Conservation (phyloP, 2,113 vertebrate genomes). For the Chiloscyllium plagiosum region DNA sequence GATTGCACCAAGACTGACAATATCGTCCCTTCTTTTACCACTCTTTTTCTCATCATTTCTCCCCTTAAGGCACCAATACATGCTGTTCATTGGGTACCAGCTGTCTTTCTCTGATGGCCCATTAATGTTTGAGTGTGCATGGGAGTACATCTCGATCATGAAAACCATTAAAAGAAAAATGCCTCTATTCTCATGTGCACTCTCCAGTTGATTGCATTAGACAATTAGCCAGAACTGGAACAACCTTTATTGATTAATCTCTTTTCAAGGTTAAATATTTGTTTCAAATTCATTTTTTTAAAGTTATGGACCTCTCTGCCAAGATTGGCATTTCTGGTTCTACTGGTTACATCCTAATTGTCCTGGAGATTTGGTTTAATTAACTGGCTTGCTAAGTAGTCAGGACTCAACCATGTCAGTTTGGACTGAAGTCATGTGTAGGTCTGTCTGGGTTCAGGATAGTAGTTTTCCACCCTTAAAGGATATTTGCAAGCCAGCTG, state of each 20-base stretch:
- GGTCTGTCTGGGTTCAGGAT: neutral
- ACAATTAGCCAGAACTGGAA: neutral
- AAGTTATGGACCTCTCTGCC: neutral
- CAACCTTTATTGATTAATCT: neutral
- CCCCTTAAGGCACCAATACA: neutral
- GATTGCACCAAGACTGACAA: neutral
- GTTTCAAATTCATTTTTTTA: neutral
- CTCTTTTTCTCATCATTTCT: neutral
- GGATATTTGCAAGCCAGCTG: neutral
- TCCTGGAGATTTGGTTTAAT: neutral
- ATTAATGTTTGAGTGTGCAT: neutral
- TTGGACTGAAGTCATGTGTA: neutral
- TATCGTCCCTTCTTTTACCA: neutral
- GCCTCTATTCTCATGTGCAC: neutral
- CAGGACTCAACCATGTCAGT: neutral
- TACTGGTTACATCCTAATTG: neutral
- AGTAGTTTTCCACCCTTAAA: neutral
- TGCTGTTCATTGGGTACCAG: neutral
- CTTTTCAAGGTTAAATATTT: neutral
- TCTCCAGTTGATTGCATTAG: neutral
- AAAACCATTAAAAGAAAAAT: neutral
- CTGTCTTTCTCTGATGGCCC: neutral
- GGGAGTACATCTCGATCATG: neutral
- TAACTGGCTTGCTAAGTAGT: neutral
- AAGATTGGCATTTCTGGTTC: neutral